Evolutionary conservation across 1,140 invertebrate genomes (phyloP), one percentile per base, ranked within the genome.

Genomic region (Pseudomyrmex gracilis): DNA sequence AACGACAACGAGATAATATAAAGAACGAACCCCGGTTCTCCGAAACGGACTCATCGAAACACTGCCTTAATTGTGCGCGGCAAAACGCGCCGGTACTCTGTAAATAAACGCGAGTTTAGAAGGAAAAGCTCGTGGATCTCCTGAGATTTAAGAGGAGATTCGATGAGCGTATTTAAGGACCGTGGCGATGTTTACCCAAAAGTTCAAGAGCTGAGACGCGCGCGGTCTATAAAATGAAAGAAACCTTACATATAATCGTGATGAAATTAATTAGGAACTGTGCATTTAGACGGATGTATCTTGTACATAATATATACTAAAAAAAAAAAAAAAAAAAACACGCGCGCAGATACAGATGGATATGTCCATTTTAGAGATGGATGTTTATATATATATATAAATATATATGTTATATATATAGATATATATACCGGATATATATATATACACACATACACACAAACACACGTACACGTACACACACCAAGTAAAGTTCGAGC

Each of bases 301-400:
- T 67, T 91, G 88, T 91, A 90, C 57, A 87, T 87, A 73, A n/a
- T 34, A 74, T 63, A 74, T 13, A 17, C 34, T 60, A 24, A 73
- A 73, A 47, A 43, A 63, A 43, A 47, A 67, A n/a, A n/a, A n/a
- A n/a, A n/a, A n/a, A n/a, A 83, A 63, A 13, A 63, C 51, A 58
- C 68, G 86, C 86, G 88, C 85, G 83, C 83, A 90, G 87, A 90
- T 85, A 70, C 88, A 88, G 88, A 90, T 89, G 87, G 86, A 91
- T 88, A 85, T 89, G 84, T 92, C 90, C 90, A 90, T 92, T 90
- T 53, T 92, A 90, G 88, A 88, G 86, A 91, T 90, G 90, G 89
- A 92, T 91, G 89, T 91, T 91, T 92, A 90, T 92, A 92, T 90
- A 92, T 90, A 87, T 85, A 89, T 85, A 89, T 86, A 91, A 85